Evolutionary conservation across 2,888 invertebrate species (phyloP).

Genomic region (Alitta virens): DNA sequence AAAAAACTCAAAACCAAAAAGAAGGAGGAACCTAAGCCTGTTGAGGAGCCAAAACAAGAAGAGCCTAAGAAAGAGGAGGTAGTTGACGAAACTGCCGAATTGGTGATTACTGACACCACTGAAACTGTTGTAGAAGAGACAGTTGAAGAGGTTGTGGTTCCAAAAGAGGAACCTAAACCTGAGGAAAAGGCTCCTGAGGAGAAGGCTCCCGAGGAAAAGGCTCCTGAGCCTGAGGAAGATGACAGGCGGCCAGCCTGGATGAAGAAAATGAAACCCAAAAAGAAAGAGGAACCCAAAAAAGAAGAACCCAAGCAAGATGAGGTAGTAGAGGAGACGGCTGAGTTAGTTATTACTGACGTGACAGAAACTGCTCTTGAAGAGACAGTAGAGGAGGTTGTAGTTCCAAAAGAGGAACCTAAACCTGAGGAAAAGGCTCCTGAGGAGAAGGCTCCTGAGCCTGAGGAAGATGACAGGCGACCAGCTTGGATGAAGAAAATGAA

Average conservation of each 20-base stretch:
- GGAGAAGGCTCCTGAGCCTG: not conserved
- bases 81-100: slow-evolving; percentile 4
- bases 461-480: not conserved
- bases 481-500: not conserved
- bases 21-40: not conserved
- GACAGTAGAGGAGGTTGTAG: not conserved
- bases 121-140: too few species aligned
- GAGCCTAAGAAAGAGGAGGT: slow-evolving; percentile 1
- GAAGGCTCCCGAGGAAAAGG: not conserved
- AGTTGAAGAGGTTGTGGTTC: too few species aligned
- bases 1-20: not conserved
- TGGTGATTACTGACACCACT: too few species aligned
- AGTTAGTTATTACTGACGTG: too few species aligned
- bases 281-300: not conserved
- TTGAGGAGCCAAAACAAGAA: too few species aligned
- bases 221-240: slow-evolving; percentile 5
- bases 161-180: not conserved
- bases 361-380: too few species aligned
- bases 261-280: not conserved
- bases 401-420: not conserved
- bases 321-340: too few species aligned
- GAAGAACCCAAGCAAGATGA: slow-evolving; percentile 9
- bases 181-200: not conserved
- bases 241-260: not conserved
- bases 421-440: not conserved